Percentiles rank a stretch among this genome's conserved stretches.
These are phyloP conservation scores for Aspidiotus destructor DNA, from an alignment of 2,888 invertebrate genomes.

Conservation along the genomic window DNA sequence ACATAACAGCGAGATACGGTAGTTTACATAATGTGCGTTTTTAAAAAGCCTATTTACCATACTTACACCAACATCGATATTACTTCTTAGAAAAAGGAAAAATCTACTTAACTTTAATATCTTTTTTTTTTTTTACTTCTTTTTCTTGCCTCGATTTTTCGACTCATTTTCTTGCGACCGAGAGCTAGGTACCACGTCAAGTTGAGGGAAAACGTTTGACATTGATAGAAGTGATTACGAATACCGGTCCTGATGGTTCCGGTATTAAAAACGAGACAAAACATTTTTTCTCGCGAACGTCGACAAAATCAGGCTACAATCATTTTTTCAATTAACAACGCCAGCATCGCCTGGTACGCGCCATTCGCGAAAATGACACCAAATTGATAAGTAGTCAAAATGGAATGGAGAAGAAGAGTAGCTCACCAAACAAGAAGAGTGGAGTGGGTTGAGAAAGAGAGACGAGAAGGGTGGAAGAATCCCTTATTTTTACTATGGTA, in stretches of 20 bases:
- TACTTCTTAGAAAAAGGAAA: neutral
- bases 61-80: conserved; percentile 16
- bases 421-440: neutral
- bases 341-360: neutral
- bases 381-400: conserved; percentile 31
- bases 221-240: neutral
- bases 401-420: neutral
- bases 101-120: conserved; percentile 28
- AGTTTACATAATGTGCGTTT: neutral
- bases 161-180: neutral
- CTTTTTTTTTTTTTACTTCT: neutral
- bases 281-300: neutral
- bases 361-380: conserved; percentile 22
- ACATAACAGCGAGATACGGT: neutral
- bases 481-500: conserved; percentile 28
- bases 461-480: conserved; percentile 16
- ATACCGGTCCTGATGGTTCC: neutral
- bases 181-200: neutral
- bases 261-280: conserved; percentile 1
- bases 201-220: neutral
- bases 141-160: neutral
- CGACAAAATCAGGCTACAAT: conserved; percentile 19
- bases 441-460: neutral
- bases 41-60: conserved; percentile 18
- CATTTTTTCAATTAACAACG: conserved; percentile 27